Base-by-base conservation (phyloP, 2,797 vertebrate species). In the Cyclopterus lumpus region DNA sequence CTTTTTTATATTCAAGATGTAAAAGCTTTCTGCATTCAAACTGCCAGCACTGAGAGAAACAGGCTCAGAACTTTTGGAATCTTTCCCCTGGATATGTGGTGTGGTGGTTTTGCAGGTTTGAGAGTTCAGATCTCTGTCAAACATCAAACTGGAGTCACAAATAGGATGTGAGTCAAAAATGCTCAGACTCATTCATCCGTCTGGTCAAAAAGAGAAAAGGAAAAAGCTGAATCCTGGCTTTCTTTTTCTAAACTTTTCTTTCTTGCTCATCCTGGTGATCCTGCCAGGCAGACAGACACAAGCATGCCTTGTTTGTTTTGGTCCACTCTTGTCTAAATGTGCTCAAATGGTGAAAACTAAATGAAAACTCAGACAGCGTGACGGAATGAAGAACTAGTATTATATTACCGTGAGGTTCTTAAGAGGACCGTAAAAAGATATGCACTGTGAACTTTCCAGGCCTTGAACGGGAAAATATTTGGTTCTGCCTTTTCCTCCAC, bases 351-450 rank as follows among this genome's bases (percentile, higher is more conserved):
- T 81, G 46, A 85, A 75, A 91, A 84, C 86, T 77, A 80, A 89
- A 87, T 76, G 75, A 71, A 85, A 90, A 83, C 80, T 85, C 86
- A 93, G 91, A 92, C 89, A 91, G 92, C 89, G 79, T 88, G 77
- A 94, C 79, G 86, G 92, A 92, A 94, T 93, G 88, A 93, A 91
- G 87, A 89, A 93, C 89, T 61, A 77, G 87, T 84, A 79, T 92
- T 87, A 60, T 58, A 70, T 89, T 90, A 90, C 89, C 48, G 38
- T 87, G 77, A 71, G 51, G 70, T 78, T 89, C 85, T 88, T 80
- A 84, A 85, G 82, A 89, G 74, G 79, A 86, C 85, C 61, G 73
- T 90, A 86, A 89, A 89, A 82, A 91, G 84, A 88, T 82, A 79
- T 77, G 82, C 82, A 72, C 84, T 80, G 72, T 86, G 83, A 87